Base-by-base conservation (phyloP, 2,888 invertebrate species). In the Tribolium freemani region DNA sequence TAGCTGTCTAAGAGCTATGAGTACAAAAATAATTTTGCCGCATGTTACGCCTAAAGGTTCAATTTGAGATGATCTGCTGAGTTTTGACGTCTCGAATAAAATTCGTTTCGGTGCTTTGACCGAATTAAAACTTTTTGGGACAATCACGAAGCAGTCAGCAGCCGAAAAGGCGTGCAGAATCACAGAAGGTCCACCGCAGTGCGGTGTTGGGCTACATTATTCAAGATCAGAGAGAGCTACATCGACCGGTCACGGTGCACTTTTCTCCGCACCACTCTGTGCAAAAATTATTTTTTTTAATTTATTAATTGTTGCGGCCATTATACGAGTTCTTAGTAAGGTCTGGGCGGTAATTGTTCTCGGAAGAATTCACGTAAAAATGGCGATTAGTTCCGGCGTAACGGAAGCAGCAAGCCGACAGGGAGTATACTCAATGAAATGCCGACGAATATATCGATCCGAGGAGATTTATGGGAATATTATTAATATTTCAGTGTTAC, bases 151-250 rank as follows among this genome's bases (percentile, higher is more conserved):
- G n/a, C 9, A 57, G 57, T 57, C 21, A 20, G 11, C 51, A 30
- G 5, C 31, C 57, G 30, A 68, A 58, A 68, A 58, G 4, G 46
- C 54, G 16, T 45, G 30, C 67, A 56, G 56, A 31, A 67, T 67
- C 57, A 30, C 56, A 61, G 69, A 68, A 68, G 68, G 68, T 70
- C 74, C 70, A 70, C 70, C 71, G 74, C 74, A 73, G 67, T 74
- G 72, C 73, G 74, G 75, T 73, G 70, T 68, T 63, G 70, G 72
- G 70, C 69, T 73, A 66, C 72, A 76, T 76, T 73, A 76, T 76
- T 76, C 72, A 75, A 70, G 63, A 70, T 70, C 70, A 56, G 61
- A 48, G 61, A 69, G 73, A 63, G 60, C 69, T 71, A 69, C 75
- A 76, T 76, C 76, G 76, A 76, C 74, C 76, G 58, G 71, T 46